phyloP scores from a whole-genome alignment of 2,113 vertebrate genomes.

The Cyanistes caeruleus region DNA sequence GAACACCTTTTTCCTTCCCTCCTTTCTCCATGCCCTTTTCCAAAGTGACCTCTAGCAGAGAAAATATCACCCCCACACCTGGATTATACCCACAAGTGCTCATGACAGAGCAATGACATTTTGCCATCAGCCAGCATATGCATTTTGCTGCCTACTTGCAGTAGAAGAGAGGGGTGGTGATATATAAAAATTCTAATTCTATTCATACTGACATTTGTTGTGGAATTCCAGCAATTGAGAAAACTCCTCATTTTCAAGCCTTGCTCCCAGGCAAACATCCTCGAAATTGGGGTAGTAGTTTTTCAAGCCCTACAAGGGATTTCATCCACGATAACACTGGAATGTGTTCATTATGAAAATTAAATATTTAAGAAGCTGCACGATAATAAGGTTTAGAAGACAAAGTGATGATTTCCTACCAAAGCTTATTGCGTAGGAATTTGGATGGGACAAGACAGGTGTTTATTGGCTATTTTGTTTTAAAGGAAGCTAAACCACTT shows the following conservation, averaged over 20 bases:
- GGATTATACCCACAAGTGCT: neutral
- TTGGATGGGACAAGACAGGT: fast-evolving
- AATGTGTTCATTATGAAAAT: neutral
- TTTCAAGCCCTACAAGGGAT: neutral
- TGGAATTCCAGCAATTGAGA: neutral
- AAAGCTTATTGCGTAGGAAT: neutral
- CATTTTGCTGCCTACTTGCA: neutral
- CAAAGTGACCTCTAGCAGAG: neutral
- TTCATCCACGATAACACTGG: fast-evolving
- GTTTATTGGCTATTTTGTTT: neutral
- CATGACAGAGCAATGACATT: slow-evolving; percentile 11
- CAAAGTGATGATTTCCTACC: neutral
- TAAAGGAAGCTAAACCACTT: neutral
- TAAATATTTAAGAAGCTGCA: neutral
- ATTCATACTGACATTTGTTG: slow-evolving; percentile 32
- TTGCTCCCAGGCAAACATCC: neutral
- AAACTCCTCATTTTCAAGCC: neutral
- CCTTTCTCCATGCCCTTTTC: slow-evolving; percentile 1
- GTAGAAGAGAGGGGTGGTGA: neutral
- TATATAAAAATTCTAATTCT: slow-evolving; percentile 3
- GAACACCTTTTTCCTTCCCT: neutral
- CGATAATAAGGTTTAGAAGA: neutral
- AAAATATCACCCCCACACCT: neutral
- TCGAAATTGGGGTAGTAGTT: neutral
- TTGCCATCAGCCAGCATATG: neutral